These are phyloP conservation scores for Dasypus novemcinctus DNA, from an alignment of 2,113 vertebrate genomes.

Conservation along the genomic window DNA sequence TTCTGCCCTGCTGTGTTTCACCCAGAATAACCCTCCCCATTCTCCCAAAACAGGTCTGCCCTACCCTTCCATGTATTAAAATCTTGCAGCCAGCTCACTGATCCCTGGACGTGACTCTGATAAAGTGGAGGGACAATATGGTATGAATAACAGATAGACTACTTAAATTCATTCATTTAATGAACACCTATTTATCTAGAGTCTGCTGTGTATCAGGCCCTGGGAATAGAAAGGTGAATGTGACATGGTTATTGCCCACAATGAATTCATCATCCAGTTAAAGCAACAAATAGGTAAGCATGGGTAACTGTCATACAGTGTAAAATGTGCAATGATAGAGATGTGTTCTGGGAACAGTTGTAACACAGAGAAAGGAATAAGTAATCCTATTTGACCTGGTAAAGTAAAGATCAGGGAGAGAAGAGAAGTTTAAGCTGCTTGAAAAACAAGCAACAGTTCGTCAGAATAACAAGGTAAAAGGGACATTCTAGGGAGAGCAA, in stretches of 20 bases:
- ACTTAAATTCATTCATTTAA: slow-evolving; percentile 22
- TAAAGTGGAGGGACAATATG: not conserved
- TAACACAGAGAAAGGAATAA: not conserved
- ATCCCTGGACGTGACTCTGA: not conserved
- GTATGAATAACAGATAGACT: not conserved
- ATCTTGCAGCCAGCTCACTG: not conserved
- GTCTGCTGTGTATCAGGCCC: not conserved
- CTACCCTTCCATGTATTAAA: not conserved
- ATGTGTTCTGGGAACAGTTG: not conserved
- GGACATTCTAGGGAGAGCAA: not conserved
- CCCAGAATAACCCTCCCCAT: not conserved
- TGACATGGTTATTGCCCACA: not conserved
- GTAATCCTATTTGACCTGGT: not conserved
- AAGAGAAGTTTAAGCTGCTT: not conserved
- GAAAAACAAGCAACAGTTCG: not conserved
- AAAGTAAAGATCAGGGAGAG: not conserved
- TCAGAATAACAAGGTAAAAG: not conserved
- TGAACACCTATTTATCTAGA: not conserved
- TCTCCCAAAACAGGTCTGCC: not conserved
- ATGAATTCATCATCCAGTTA: not conserved
- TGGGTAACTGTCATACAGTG: not conserved
- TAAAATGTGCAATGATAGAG: not conserved
- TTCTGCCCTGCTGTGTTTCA: not conserved
- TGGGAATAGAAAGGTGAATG: not conserved
- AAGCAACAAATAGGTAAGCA: not conserved